Evolutionary conservation across 1,140 invertebrate species (phyloP).

Genomic region (Anoplophora glabripennis): DNA sequence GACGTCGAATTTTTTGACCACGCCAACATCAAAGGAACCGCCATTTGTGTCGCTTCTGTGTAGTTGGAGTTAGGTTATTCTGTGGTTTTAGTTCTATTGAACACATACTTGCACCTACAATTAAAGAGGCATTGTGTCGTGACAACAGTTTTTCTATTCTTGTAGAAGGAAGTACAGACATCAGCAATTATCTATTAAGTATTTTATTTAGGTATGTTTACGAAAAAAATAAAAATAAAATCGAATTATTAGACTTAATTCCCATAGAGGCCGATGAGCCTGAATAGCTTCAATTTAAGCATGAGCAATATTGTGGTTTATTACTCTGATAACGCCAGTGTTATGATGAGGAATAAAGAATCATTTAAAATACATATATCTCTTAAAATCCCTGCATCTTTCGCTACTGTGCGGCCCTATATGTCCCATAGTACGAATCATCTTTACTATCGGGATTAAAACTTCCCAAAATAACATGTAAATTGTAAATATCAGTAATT

Average conservation of each 20-base stretch:
- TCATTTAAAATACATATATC: background rate
- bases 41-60: too few species aligned
- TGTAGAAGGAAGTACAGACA: slow-evolving; percentile 14
- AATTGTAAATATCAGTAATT: too few species aligned
- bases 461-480: too few species aligned
- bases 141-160: slow-evolving; percentile 8
- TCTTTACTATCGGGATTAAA: too few species aligned
- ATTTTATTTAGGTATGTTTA: slow-evolving; percentile 11
- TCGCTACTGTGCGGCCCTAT: too few species aligned
- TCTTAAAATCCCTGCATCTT: slow-evolving; percentile 1
- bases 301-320: too few species aligned
- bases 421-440: too few species aligned
- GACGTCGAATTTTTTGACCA: too few species aligned
- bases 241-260: slow-evolving; percentile 9
- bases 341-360: slow-evolving; percentile 10
- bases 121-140: slow-evolving; percentile 1
- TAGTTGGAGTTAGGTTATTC: too few species aligned
- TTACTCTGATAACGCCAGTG: too few species aligned
- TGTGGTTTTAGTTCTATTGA: slow-evolving; percentile 5
- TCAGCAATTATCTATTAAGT: slow-evolving; percentile 12
- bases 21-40: too few species aligned
- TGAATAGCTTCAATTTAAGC: too few species aligned
- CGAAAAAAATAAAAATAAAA: slow-evolving; percentile 5
- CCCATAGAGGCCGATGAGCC: background rate
- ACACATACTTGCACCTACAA: background rate